Evolutionary conservation across 2,888 invertebrate species (phyloP), one percentile per base, ranked within the genome.

Genomic region (Drosophila parthenogenetica): DNA sequence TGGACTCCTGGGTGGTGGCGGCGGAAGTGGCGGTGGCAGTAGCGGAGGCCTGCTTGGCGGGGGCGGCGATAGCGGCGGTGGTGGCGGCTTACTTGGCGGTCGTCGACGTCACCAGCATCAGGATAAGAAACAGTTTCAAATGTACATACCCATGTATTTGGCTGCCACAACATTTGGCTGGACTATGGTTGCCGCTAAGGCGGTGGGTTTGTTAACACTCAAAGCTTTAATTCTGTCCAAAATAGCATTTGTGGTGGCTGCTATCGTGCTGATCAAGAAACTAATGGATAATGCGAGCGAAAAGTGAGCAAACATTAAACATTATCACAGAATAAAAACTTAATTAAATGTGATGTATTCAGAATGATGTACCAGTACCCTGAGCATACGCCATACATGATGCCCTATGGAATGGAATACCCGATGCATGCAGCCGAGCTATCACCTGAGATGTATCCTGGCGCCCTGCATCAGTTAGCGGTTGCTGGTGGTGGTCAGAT

Each of bases 141-240:
- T 95, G 82, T 92, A 95, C 60, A 92, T 96, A 10, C 95, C 95
- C 5, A 93, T 95, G 84, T 92, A 95, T 48, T 92, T 95, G 79
- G 96, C 95, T 29, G 94, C 95, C 91, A 95, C 95, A 83, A 93
- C 94, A 0, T 94, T 95, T 0, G 94, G 94, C 10, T 93, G 94
- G 76, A 93, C 94, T 48, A 93, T 95, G 73, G 93, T 95, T 50
- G 94, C 94, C 0, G 92, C 95, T 66, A 93, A 94, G 39, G 93
- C 94, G 1, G 94, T 96, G 29, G 94, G 94, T 0, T 90, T 94
- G 8, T 91, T 95, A 3, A 95, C 95, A 0, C 81, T 96, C 8
- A 96, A 96, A 89, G 95, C 96, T 0, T 93, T 95, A 73, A 90
- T 94, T n/a, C 93, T 95, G 48, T 95, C 95, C 53, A 96, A 96